Percentiles rank a stretch among this genome's conserved stretches.
Evolutionary conservation across 2,113 vertebrate genomes (phyloP).

Genomic region (Nothobranchius furzeri): DNA sequence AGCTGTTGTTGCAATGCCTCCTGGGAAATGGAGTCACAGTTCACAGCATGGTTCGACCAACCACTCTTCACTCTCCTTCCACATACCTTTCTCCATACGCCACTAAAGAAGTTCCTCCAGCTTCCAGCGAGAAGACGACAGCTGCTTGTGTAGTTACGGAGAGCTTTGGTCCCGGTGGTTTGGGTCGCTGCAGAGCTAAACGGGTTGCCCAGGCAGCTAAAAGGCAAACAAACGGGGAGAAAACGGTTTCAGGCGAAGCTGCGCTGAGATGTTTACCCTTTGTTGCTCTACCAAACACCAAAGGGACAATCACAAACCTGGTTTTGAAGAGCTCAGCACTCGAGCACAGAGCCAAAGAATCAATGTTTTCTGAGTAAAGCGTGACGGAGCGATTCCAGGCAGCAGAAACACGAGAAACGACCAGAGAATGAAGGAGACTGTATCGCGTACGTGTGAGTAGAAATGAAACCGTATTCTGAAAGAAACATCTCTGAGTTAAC

Average conservation of each 20-base stretch:
- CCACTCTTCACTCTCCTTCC: constrained; percentile 71
- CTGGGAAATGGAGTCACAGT: constrained; percentile 67
- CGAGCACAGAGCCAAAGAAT: background rate
- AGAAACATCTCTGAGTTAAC: no score
- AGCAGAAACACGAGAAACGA: no score
- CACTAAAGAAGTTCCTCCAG: constrained; percentile 76
- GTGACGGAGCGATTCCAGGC: no score
- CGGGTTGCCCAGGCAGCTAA: constrained; percentile 23
- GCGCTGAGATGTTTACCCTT: background rate
- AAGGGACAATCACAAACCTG: background rate
- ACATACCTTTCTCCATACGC: constrained; percentile 68
- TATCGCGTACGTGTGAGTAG: no score
- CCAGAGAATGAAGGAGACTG: no score
- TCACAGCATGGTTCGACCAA: constrained; percentile 75
- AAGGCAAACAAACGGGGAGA: background rate
- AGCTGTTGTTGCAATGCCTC: constrained; percentile 62
- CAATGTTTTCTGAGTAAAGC: background rate
- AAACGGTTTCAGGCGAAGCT: background rate
- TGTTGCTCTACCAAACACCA: background rate
- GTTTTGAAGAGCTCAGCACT: background rate
- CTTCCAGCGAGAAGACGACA: constrained; percentile 57
- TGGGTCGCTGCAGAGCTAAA: background rate
- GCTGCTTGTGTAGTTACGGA: background rate
- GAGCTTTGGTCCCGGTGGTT: background rate
- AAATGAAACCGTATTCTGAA: no score